These are phyloP conservation scores for Pollenia angustigena DNA, from an alignment of 2,888 invertebrate species.

Conservation along the genomic window DNA sequence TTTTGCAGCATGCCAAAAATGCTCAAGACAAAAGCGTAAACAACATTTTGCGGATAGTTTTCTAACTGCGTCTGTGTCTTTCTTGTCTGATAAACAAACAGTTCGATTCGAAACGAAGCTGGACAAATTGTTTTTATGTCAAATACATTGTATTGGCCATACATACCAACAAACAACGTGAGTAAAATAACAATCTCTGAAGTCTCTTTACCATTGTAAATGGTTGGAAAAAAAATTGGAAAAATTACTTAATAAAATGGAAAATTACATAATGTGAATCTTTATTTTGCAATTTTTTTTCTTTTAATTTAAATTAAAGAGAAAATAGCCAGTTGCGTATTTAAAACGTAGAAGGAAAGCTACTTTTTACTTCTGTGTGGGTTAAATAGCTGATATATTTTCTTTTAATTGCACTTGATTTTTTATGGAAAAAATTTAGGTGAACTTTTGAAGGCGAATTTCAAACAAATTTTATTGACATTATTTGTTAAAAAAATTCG, in stretches of 20 bases:
- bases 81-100: constrained; percentile 19
- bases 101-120: constrained; percentile 20
- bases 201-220: constrained; percentile 25
- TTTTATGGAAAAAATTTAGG: too few relatives aligned
- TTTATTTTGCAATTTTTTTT: background rate
- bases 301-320: background rate
- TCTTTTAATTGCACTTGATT: too few relatives aligned
- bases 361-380: too few relatives aligned
- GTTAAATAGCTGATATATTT: too few relatives aligned
- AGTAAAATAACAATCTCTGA: background rate
- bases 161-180: background rate
- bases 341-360: too few relatives aligned
- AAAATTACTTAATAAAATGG: constrained; percentile 21
- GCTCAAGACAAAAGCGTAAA: background rate
- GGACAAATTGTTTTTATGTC: constrained; percentile 57
- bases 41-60: constrained; percentile 4
- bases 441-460: too few relatives aligned
- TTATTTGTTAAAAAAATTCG: too few relatives aligned
- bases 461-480: too few relatives aligned
- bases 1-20: background rate
- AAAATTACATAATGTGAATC: constrained; percentile 46
- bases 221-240: background rate
- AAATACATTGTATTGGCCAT: background rate
- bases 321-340: too few relatives aligned
- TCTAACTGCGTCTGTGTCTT: constrained; percentile 1